These are phyloP conservation scores for Pseudomugil tenellus DNA, from an alignment of 2,797 vertebrate genomes.

Conservation along the genomic window DNA sequence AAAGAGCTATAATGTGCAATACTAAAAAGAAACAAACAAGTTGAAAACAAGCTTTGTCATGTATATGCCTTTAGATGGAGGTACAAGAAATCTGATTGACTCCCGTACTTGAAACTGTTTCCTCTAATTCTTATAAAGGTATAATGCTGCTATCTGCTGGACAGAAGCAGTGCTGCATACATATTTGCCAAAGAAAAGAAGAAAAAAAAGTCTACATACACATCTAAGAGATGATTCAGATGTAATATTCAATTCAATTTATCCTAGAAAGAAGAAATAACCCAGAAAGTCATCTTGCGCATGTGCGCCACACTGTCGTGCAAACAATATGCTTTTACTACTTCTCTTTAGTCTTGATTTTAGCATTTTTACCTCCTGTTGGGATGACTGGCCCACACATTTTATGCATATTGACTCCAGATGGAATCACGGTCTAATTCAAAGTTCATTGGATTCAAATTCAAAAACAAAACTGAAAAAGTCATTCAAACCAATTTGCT, in stretches of 20 bases:
- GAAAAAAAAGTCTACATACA: background rate
- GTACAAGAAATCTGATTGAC: background rate
- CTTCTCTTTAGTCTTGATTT: conserved; percentile 44
- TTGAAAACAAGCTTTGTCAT: background rate
- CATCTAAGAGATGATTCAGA: background rate
- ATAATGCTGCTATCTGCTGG: conserved; percentile 65
- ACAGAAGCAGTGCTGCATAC: background rate
- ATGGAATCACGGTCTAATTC: conserved; percentile 55
- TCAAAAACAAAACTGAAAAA: conserved; percentile 26
- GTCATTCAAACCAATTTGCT: conserved; percentile 1
- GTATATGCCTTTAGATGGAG: background rate
- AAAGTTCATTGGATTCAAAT: conserved; percentile 25
- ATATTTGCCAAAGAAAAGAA: background rate
- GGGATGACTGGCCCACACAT: conserved; percentile 42
- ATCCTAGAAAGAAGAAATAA: conserved; percentile 1
- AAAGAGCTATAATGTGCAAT: too few relatives aligned
- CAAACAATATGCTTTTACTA: conserved; percentile 37
- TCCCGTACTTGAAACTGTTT: background rate
- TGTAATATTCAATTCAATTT: background rate
- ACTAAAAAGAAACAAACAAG: background rate
- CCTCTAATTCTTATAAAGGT: background rate
- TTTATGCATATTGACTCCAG: conserved; percentile 69
- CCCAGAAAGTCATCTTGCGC: background rate
- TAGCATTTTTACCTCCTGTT: conserved; percentile 42
- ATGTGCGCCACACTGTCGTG: background rate